Conservation (phyloP, 2,888 invertebrate genomes). For the Orthosia gracilis region DNA sequence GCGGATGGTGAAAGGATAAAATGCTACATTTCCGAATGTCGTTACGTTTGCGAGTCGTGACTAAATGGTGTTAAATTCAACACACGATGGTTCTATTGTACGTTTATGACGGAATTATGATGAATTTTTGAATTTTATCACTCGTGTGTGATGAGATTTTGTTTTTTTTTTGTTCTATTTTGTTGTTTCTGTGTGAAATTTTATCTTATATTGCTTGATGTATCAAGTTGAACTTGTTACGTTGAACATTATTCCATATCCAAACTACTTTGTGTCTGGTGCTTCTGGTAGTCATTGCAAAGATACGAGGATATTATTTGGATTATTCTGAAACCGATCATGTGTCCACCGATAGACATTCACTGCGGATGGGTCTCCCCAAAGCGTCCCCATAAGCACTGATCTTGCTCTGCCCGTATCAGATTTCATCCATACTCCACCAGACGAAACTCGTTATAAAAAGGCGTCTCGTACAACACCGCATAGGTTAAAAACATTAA, state of each 20-base stretch:
- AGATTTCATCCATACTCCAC: neutral
- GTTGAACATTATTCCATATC: neutral
- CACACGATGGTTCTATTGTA: constrained; percentile 65
- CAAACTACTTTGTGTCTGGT: too few relatives aligned
- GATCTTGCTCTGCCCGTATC: neutral
- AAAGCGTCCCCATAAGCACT: neutral
- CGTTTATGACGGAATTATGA: constrained; percentile 45
- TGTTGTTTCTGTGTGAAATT: constrained; percentile 1
- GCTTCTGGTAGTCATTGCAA: too few relatives aligned
- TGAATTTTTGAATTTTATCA: constrained; percentile 64
- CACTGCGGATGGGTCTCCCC: neutral
- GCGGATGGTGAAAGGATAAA: constrained; percentile 72
- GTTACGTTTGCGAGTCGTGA: constrained; percentile 61
- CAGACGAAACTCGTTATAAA: too few relatives aligned
- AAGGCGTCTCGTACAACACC: too few relatives aligned
- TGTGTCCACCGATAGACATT: too few relatives aligned
- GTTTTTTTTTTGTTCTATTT: constrained; percentile 14
- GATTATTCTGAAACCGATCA: neutral
- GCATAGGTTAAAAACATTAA: neutral
- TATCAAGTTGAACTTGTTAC: neutral
- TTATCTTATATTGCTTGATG: neutral
- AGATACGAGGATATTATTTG: neutral
- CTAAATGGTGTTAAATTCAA: constrained; percentile 71
- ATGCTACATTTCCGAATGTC: constrained; percentile 76
- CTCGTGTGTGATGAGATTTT: constrained; percentile 45